Evolutionary conservation across 2,888 invertebrate species (phyloP).

Genomic region (Lycaena phlaeas): DNA sequence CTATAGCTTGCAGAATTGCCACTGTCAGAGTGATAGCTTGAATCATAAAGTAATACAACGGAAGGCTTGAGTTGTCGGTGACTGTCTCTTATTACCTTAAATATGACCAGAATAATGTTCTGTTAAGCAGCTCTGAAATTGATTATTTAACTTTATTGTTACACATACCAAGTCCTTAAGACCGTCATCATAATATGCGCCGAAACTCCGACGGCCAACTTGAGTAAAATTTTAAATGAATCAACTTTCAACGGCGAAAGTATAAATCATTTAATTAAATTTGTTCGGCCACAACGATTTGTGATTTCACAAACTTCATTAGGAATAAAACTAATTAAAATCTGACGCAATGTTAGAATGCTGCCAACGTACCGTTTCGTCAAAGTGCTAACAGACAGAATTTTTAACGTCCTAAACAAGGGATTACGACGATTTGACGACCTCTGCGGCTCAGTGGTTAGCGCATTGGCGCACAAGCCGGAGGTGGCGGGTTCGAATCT

Average conservation of each 20-base stretch:
- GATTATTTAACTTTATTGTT: conserved; percentile 7
- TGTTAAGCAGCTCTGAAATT: too few species aligned
- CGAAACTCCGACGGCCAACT: conserved; percentile 1
- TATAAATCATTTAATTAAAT: conserved; percentile 56
- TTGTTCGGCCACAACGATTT: conserved; percentile 56
- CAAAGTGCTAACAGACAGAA: not conserved
- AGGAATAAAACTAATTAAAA: conserved; percentile 61
- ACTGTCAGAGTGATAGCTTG: too few species aligned
- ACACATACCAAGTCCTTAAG: not conserved
- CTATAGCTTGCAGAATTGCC: too few species aligned
- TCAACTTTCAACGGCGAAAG: conserved; percentile 41
- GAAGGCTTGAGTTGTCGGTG: too few species aligned
- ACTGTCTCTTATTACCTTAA: too few species aligned
- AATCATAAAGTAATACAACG: too few species aligned
- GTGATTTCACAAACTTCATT: conserved; percentile 48
- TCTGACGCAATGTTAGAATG: conserved; percentile 10
- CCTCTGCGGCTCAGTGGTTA: too few species aligned
- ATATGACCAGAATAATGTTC: too few species aligned
- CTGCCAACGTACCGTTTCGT: conserved; percentile 2
- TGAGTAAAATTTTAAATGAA: conserved; percentile 31
- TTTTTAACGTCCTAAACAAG: too few species aligned
- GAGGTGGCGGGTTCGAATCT: too few species aligned
- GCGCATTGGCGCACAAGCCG: too few species aligned
- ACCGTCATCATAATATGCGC: not conserved
- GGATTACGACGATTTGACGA: too few species aligned